Evolutionary conservation across 2,113 vertebrate species (phyloP).

Genomic region (Dromas ardeola): DNA sequence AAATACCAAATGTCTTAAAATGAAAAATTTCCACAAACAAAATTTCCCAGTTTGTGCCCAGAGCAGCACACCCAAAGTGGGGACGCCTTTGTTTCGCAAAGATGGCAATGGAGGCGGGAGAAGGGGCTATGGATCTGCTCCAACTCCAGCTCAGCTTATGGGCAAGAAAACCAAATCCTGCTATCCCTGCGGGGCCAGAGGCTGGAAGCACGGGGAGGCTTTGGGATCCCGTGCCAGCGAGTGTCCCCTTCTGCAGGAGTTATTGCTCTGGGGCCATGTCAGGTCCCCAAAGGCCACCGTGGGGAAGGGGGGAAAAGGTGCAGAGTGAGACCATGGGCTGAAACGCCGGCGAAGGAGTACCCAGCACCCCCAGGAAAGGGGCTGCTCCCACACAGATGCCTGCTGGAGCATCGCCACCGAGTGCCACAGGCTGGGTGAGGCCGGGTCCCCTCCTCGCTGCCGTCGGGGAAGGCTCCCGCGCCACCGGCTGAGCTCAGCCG

Average conservation of each 20-base stretch:
- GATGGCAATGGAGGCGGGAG: not conserved
- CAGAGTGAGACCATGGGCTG: not conserved
- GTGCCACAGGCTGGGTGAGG: not conserved
- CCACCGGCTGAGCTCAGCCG: not conserved
- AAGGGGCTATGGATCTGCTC: not conserved
- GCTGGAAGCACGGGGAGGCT: not conserved
- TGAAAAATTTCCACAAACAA: not conserved
- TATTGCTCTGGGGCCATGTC: rapidly evolving
- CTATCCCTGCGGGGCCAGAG: not conserved
- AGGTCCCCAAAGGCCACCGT: not conserved
- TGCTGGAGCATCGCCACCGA: not conserved
- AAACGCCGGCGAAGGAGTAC: not conserved
- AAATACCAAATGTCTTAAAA: not conserved
- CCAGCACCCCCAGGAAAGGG: not conserved
- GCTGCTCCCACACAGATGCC: rapidly evolving
- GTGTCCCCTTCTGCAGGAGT: not conserved
- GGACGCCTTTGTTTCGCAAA: not conserved
- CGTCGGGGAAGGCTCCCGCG: rapidly evolving
- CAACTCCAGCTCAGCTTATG: not conserved
- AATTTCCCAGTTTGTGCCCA: not conserved
- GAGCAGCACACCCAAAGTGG: not conserved
- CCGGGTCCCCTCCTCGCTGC: not conserved
- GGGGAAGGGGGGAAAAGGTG: not conserved
- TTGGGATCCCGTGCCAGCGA: rapidly evolving
- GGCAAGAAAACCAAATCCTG: not conserved